Percentiles rank a stretch among this genome's conserved stretches.
These are phyloP conservation scores for Idaea aversata DNA, from an alignment of 2,888 invertebrate species.

Conservation along the genomic window DNA sequence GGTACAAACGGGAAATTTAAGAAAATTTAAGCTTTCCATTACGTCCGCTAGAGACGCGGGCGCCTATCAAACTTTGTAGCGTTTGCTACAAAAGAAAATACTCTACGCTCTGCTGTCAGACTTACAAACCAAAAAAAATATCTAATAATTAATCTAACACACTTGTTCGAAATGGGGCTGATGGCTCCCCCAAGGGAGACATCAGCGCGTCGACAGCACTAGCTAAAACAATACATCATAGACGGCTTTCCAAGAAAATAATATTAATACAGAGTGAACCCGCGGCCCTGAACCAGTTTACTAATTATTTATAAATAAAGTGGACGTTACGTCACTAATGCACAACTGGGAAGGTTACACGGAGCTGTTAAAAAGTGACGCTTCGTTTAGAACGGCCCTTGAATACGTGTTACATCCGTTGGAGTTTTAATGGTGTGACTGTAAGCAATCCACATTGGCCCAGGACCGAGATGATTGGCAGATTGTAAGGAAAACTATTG, in stretches of 20 bases:
- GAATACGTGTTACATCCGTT: slow-evolving; percentile 8
- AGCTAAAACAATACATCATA: slow-evolving; percentile 28
- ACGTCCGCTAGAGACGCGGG: background rate
- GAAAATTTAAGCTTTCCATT: too few relatives aligned
- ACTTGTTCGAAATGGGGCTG: slow-evolving; percentile 19
- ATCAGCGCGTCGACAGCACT: slow-evolving; percentile 31
- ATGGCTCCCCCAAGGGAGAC: slow-evolving; percentile 19
- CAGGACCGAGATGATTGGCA: too few relatives aligned
- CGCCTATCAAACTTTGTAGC: background rate
- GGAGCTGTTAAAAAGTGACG: slow-evolving; percentile 10
- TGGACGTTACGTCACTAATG: slow-evolving; percentile 13
- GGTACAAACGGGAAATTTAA: too few relatives aligned
- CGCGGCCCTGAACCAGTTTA: slow-evolving; percentile 70
- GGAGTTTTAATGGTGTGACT: background rate
- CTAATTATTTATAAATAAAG: slow-evolving; percentile 14
- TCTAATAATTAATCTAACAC: slow-evolving; percentile 25
- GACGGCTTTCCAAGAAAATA: slow-evolving; percentile 50
- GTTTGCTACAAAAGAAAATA: too few relatives aligned
- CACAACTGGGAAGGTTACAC: slow-evolving; percentile 12
- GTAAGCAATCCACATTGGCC: too few relatives aligned
- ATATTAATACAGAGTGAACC: slow-evolving; percentile 43
- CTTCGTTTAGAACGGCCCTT: slow-evolving; percentile 10
- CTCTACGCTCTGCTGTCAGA: too few relatives aligned
- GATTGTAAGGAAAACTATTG: too few relatives aligned
- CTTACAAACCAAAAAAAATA: background rate